These are phyloP conservation scores for Ischnus inquisitorius DNA, from an alignment of 2,888 invertebrate genomes.

Conservation along the genomic window DNA sequence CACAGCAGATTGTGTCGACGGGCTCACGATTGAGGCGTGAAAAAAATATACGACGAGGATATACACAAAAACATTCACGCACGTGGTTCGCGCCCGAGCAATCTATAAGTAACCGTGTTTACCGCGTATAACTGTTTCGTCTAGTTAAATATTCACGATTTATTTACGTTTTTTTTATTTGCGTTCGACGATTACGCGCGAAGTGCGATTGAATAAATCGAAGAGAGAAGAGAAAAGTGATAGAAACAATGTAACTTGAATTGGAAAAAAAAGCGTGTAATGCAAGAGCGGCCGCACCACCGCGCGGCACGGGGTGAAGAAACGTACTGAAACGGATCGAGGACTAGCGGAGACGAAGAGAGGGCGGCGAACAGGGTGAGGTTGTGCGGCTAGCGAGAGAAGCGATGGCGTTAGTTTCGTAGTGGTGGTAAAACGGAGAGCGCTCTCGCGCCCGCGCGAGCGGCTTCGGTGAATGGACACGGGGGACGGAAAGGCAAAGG, in stretches of 20 bases:
- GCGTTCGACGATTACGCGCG: not conserved
- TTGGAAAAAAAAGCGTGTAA: conserved; percentile 51
- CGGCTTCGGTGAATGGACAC: conserved; percentile 55
- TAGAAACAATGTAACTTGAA: not conserved
- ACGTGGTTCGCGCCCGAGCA: conserved; percentile 34
- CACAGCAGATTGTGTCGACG: not conserved
- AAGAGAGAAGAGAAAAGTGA: not conserved
- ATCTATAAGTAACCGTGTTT: conserved; percentile 25
- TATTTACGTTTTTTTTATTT: not conserved
- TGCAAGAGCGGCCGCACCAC: conserved; percentile 68
- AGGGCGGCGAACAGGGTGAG: conserved; percentile 60
- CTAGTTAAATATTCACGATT: not conserved
- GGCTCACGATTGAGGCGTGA: conserved; percentile 11
- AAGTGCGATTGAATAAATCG: too few species aligned
- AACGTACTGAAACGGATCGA: conserved; percentile 76
- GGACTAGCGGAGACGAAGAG: conserved; percentile 70
- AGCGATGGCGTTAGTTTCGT: conserved; percentile 27
- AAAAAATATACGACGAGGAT: not conserved
- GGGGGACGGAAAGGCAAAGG: conserved; percentile 28
- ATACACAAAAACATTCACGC: conserved; percentile 50
- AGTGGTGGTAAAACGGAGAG: conserved; percentile 55
- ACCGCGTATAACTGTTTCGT: conserved; percentile 7
- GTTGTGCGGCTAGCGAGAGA: conserved; percentile 39
- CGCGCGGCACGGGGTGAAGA: conserved; percentile 73
- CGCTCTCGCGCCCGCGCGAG: conserved; percentile 50